These are phyloP conservation scores for Anomalospiza imberbis DNA, from an alignment of 2,797 vertebrate genomes.

Conservation along the genomic window DNA sequence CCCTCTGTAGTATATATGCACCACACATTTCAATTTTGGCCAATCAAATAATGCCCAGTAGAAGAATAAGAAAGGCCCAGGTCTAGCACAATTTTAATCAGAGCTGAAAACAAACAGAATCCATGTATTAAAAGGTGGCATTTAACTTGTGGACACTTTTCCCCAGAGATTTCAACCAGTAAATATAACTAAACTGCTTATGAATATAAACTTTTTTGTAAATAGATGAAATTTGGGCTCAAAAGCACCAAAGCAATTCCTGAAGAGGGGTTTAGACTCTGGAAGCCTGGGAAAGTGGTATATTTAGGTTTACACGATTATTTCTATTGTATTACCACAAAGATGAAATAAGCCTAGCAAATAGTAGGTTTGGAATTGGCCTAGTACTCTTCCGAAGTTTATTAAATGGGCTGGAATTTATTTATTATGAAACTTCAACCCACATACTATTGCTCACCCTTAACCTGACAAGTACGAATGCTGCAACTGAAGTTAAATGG, in stretches of 20 bases:
- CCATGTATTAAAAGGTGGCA: background rate
- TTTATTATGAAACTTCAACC: background rate
- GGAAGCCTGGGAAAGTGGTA: background rate
- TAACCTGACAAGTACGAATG: rapidly evolving
- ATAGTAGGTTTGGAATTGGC: background rate
- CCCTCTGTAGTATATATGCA: background rate
- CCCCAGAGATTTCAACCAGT: background rate
- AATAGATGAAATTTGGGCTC: background rate
- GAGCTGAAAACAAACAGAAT: background rate
- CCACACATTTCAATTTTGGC: background rate
- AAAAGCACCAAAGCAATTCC: background rate
- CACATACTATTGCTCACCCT: background rate
- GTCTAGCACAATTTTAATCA: background rate
- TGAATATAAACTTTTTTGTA: background rate
- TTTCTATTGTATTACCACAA: background rate
- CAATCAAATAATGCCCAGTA: background rate
- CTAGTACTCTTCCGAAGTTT: background rate
- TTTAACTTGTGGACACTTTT: background rate
- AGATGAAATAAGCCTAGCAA: background rate
- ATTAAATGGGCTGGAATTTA: background rate
- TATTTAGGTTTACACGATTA: background rate
- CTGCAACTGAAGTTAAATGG: background rate
- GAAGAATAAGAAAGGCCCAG: background rate
- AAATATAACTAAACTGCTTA: background rate
- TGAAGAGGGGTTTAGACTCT: background rate